These are phyloP conservation scores for Spinus pinus DNA, from an alignment of 2,797 vertebrate genomes.

Conservation along the genomic window DNA sequence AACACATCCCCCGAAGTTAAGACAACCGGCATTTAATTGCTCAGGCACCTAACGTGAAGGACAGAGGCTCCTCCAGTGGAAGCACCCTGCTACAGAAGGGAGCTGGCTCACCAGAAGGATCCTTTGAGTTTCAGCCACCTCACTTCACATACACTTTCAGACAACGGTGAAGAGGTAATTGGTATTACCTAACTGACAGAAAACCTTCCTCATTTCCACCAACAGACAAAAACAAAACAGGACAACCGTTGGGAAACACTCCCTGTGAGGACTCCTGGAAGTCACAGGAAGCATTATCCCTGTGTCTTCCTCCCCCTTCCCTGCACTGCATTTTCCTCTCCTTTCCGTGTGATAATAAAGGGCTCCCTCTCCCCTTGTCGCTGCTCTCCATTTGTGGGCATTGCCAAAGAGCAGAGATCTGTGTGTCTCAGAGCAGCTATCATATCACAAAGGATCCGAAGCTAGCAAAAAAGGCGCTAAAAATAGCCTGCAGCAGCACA, in stretches of 20 bases:
- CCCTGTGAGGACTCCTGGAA: background rate
- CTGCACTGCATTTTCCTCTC: conserved; percentile 69
- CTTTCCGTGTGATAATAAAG: conserved; percentile 78
- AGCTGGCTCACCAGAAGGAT: background rate
- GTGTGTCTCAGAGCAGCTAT: conserved; percentile 69
- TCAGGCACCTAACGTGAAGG: background rate
- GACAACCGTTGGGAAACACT: background rate
- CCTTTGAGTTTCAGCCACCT: background rate
- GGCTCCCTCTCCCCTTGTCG: conserved; percentile 71
- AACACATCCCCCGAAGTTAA: background rate
- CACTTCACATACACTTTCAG: background rate
- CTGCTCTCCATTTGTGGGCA: conserved; percentile 82
- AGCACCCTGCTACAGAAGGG: background rate
- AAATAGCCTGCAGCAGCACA: conserved; percentile 79
- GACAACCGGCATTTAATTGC: background rate
- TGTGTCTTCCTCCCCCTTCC: background rate
- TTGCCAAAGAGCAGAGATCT: conserved; percentile 72
- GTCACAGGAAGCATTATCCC: conserved; percentile 74
- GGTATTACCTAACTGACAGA: background rate
- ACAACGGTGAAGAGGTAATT: background rate
- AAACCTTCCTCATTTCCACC: background rate
- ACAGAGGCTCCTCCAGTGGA: background rate
- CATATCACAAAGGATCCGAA: conserved; percentile 70
- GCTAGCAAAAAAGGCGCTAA: conserved; percentile 72
- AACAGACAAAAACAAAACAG: background rate